Evolutionary conservation across 1,140 invertebrate genomes (phyloP), one percentile per base, ranked within the genome.

Genomic region (Drosophila navojoa): DNA sequence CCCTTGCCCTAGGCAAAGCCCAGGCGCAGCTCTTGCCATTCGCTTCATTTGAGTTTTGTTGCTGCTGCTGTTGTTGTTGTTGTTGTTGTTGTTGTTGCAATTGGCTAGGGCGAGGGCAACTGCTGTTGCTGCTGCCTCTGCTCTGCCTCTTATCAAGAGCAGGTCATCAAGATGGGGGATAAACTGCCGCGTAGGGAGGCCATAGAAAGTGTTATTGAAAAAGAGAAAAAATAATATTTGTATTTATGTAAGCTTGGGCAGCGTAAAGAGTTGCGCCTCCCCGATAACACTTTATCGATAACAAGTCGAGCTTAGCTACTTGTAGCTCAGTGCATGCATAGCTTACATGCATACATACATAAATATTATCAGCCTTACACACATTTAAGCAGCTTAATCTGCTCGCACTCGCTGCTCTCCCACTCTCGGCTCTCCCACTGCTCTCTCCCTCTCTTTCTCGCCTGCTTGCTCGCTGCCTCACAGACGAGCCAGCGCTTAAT

Each of bases 121-220:
- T 66, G 73, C 22, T 55, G 44, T 4, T 27, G 27, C 5, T 29
- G 27, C 32, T 2, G 11, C 15, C 6, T 4, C 42, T 63, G 25
- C 38, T 4, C 62, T 50, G 40, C 25, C 32, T 75, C 80, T 85
- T 85, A 85, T 85, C 81, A 85, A 85, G 81, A 85, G 78, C 81
- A 87, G 81, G 81, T 85, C 81, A 86, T 86, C 81, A 66, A 62
- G 55, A 59, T 69, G 27, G 61, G 64, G 44, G 44, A 52, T 32
- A 35, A 60, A 11, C 29, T 55, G 52, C 11, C 50, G 52, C 58
- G 47, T 77, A 73, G 52, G 52, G 66, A 71, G 74, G 81, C 66
- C 49, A 52, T 25, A 63, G 75, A 81, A 86, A 86, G 71, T 87
- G 78, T 81, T 76, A 86, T 68, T 78, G 71, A 52, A 45, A 16